Evolutionary conservation across 2,888 invertebrate genomes (phyloP).

Genomic region (Sphaerophoria rueppellii): DNA sequence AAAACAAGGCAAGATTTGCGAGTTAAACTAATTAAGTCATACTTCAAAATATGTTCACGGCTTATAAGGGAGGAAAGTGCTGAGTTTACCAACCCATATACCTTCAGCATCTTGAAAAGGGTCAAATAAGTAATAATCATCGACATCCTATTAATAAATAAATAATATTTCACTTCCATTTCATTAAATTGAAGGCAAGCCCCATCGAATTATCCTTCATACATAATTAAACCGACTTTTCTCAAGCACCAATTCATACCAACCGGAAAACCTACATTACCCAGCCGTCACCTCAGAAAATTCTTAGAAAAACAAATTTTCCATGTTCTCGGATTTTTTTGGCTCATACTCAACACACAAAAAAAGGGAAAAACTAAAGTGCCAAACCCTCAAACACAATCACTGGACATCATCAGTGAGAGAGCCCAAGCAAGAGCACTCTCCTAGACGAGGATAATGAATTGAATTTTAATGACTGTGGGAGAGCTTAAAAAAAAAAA

Average conservation of each 20-base stretch:
- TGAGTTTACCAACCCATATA: no score
- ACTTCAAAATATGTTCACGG: no score
- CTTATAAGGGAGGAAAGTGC: no score
- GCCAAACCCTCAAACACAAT: constrained; percentile 23
- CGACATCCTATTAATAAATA: not conserved
- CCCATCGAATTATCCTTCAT: not conserved
- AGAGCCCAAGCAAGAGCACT: constrained; percentile 16
- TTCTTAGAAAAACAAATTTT: constrained; percentile 43
- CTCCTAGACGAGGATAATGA: constrained; percentile 51
- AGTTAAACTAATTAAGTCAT: no score
- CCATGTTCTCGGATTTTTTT: not conserved
- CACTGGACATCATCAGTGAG: constrained; percentile 36
- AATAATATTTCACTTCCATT: not conserved
- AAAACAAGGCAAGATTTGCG: no score
- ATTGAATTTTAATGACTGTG: constrained; percentile 71
- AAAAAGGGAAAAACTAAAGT: constrained; percentile 22
- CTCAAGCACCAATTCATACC: constrained; percentile 30
- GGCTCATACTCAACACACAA: not conserved
- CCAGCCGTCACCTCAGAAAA: constrained; percentile 29
- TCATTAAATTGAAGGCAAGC: not conserved
- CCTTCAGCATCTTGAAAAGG: not conserved
- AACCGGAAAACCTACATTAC: constrained; percentile 39
- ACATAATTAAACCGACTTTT: constrained; percentile 49
- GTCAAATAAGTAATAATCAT: not conserved
- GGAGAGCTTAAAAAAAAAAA: constrained; percentile 29